Conservation (phyloP, 2,888 invertebrate species). For the Diloba caeruleocephala region DNA sequence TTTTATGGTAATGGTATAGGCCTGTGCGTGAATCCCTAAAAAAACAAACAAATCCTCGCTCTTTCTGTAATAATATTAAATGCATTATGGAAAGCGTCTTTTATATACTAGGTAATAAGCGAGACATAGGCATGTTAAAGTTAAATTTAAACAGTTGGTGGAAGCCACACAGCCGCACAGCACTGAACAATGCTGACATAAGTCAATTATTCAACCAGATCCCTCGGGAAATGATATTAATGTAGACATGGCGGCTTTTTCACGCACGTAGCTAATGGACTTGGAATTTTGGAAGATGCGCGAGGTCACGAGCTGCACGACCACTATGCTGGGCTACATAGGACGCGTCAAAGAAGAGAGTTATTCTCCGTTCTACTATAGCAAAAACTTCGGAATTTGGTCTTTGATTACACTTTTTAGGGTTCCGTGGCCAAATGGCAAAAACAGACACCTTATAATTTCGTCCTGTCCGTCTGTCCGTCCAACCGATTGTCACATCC, state of each 20-base stretch:
- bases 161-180: conserved; percentile 24
- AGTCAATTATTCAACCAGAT: conserved; percentile 62
- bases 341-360: conserved; percentile 50
- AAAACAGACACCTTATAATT: too few species aligned
- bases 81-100: not conserved
- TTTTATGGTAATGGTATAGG: too few species aligned
- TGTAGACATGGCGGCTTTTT: conserved; percentile 71
- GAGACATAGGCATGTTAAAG: conserved; percentile 6
- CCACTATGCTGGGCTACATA: conserved; percentile 48
- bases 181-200: conserved; percentile 46
- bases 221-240: conserved; percentile 71
- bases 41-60: too few species aligned
- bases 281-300: conserved; percentile 77
- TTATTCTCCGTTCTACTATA: conserved; percentile 67
- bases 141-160: conserved; percentile 34
- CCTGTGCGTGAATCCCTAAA: too few species aligned
- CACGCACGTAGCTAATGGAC: conserved; percentile 82
- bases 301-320: conserved; percentile 77
- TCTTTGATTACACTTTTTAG: too few species aligned
- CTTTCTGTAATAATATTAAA: too few species aligned
- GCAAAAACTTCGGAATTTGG: conserved; percentile 14
- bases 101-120: not conserved
- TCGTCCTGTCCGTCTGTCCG: too few species aligned
- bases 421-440: too few species aligned
- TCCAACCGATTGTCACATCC: too few species aligned